phyloP scores from a whole-genome alignment of 2,113 vertebrate species.

The Amblyopsis rosae region DNA sequence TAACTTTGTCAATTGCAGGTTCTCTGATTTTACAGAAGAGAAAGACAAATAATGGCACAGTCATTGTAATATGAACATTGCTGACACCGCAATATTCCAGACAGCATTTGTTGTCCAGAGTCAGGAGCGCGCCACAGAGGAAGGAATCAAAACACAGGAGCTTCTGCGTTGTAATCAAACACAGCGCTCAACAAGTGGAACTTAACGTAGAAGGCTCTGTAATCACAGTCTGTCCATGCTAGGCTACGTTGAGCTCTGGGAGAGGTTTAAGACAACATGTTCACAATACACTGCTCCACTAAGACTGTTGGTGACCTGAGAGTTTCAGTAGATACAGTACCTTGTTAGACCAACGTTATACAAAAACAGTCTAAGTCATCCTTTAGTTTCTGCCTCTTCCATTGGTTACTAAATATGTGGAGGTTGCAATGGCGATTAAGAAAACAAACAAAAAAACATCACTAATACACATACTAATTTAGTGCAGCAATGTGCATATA shows the following conservation, averaged over 20 bases:
- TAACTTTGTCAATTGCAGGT: slow-evolving; percentile 68
- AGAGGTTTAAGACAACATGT: slow-evolving; percentile 78
- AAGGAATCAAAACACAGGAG: slow-evolving; percentile 59
- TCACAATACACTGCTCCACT: slow-evolving; percentile 59
- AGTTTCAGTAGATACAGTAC: slow-evolving; percentile 59
- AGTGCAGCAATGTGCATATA: too few species aligned
- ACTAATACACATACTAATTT: too few species aligned
- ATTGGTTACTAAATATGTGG: too few species aligned
- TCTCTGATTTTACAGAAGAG: slow-evolving; percentile 73
- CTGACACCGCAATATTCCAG: slow-evolving; percentile 66
- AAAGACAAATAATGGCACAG: slow-evolving; percentile 71
- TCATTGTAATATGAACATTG: slow-evolving; percentile 70
- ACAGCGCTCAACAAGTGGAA: slow-evolving; percentile 48
- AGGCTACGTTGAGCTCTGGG: slow-evolving; percentile 64
- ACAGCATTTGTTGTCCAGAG: slow-evolving; percentile 40
- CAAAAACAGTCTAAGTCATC: slow-evolving; percentile 38
- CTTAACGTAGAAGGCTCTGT: slow-evolving; percentile 39
- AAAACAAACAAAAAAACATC: too few species aligned
- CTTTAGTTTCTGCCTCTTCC: too few species aligned
- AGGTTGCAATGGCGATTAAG: background rate
- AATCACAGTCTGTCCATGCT: slow-evolving; percentile 70
- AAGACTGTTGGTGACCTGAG: slow-evolving; percentile 81
- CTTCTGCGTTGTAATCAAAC: slow-evolving; percentile 39
- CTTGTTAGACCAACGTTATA: slow-evolving; percentile 36
- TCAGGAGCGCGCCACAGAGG: slow-evolving; percentile 52